Base-by-base conservation (phyloP, 2,888 invertebrate genomes). In the Sepioteuthis lessoniana region DNA sequence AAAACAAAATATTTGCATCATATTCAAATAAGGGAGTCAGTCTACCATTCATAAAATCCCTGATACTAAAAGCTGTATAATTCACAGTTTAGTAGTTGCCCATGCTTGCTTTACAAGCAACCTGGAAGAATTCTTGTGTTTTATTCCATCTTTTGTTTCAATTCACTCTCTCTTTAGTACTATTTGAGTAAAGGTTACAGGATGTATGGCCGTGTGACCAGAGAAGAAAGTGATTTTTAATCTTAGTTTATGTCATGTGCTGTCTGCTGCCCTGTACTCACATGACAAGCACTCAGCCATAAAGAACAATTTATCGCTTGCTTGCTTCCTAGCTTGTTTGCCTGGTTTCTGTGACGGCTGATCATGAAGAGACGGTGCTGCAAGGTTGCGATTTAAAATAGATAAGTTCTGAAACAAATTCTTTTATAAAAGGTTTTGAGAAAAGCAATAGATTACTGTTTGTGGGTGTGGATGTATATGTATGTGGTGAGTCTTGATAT, bases 301-400 rank as follows among this genome's bases (percentile, higher is more conserved):
- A 76, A 76, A 76, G 76, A 76, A 76, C 76, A 76, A 76, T 76
- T 76, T 76, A 76, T 76, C 76, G 76, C 76, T 76, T 76, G 76
- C 76, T 76, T 76, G 76, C n/a, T 16, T n/a, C n/a, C n/a, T n/a
- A n/a, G n/a, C 76, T 76, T 76, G 76, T 13, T n/a, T n/a, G 76
- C 76, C 76, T 76, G n/a, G 7, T 76, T 76, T 76, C n/a, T n/a
- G 76, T 35, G n/a, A 35, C n/a, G n/a, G n/a, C n/a, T 35, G 76
- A n/a, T 13, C 16, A 76, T 10, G n/a, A 76, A n/a, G 35, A 76
- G 76, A n/a, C 16, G 76, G n/a, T 76, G 76, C n/a, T 76, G 76
- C 1, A 35, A 16, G 76, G n/a, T 76, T n/a, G n/a, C 16, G 35
- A 76, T 76, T n/a, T 4, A 76, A 76, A 76, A 76, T 16, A 76